These are phyloP conservation scores for Pristionchus arcanus DNA, from an alignment of 2,888 invertebrate genomes.

Conservation along the genomic window DNA sequence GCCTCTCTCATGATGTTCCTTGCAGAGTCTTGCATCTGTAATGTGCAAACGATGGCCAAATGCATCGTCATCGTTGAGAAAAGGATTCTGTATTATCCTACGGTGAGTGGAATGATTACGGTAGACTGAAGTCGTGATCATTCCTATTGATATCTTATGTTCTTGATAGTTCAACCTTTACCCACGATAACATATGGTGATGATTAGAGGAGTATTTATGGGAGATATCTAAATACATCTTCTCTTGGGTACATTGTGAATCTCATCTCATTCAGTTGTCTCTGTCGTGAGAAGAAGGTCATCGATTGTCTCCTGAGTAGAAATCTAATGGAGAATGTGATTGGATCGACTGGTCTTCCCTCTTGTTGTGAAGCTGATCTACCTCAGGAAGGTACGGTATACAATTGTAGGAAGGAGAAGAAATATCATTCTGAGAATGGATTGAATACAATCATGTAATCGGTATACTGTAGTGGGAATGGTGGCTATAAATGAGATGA, in stretches of 20 bases:
- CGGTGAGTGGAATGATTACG: neutral
- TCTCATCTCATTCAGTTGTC: neutral
- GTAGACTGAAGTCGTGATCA: neutral
- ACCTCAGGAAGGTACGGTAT: conserved; percentile 17
- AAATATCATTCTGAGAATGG: neutral
- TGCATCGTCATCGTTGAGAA: conserved; percentile 5
- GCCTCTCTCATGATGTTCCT: neutral
- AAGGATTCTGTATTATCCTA: conserved; percentile 4
- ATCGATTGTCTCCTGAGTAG: neutral
- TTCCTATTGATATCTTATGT: neutral
- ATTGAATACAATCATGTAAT: neutral
- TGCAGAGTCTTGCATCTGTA: neutral
- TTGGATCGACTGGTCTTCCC: conserved; percentile 36
- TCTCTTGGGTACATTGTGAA: neutral
- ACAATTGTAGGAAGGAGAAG: neutral
- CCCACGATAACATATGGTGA: neutral
- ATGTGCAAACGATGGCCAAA: conserved; percentile 34
- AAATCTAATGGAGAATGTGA: neutral
- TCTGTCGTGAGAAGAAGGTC: conserved; percentile 14
- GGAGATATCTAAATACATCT: neutral
- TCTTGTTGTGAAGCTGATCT: conserved; percentile 35
- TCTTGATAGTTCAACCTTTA: neutral
- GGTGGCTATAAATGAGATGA: neutral
- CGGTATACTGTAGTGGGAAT: neutral
- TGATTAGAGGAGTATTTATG: neutral